phyloP scores from a whole-genome alignment of 2,888 invertebrate genomes.

The Liposcelis brunnea region DNA sequence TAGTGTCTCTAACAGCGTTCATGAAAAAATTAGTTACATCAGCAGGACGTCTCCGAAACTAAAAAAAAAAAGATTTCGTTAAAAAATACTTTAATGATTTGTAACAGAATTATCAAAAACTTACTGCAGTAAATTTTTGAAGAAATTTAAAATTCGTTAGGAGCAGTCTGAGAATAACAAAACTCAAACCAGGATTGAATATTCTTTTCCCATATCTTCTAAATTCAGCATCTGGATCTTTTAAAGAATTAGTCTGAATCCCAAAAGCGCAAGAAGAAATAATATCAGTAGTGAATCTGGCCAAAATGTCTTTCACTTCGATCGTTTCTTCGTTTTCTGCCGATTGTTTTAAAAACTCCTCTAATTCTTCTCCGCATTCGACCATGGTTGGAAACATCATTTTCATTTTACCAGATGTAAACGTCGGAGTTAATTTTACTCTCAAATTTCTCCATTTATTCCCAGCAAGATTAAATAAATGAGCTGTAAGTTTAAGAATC shows the following conservation, averaged over 20 bases:
- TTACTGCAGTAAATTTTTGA: too few relatives aligned
- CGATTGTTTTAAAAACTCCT: too few relatives aligned
- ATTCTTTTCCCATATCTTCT: constrained; percentile 13
- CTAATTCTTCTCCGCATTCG: too few relatives aligned
- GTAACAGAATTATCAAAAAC: too few relatives aligned
- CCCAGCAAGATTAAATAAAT: constrained; percentile 13
- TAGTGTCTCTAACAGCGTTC: constrained; percentile 19
- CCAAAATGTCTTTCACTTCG: constrained; percentile 11
- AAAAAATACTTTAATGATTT: too few relatives aligned
- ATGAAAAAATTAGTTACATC: constrained; percentile 18
- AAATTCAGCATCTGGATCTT: constrained; percentile 14
- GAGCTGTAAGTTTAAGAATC: too few relatives aligned
- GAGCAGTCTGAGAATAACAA: too few relatives aligned
- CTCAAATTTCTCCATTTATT: constrained; percentile 22
- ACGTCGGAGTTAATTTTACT: constrained; percentile 20
- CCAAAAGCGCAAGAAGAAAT: constrained; percentile 20
- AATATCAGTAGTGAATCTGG: constrained; percentile 19
- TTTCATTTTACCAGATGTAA: constrained; percentile 22
- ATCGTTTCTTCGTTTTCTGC: too few relatives aligned
- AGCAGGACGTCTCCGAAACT: neutral
- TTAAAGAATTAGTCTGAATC: constrained; percentile 16
- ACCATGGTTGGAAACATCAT: constrained; percentile 13
- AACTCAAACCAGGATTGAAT: constrained; percentile 13
- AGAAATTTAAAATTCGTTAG: too few relatives aligned
- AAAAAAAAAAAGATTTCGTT: too few relatives aligned